Evolutionary conservation across 1,140 invertebrate genomes (phyloP), one percentile per base, ranked within the genome.

Genomic region (Scylla paramamosain): DNA sequence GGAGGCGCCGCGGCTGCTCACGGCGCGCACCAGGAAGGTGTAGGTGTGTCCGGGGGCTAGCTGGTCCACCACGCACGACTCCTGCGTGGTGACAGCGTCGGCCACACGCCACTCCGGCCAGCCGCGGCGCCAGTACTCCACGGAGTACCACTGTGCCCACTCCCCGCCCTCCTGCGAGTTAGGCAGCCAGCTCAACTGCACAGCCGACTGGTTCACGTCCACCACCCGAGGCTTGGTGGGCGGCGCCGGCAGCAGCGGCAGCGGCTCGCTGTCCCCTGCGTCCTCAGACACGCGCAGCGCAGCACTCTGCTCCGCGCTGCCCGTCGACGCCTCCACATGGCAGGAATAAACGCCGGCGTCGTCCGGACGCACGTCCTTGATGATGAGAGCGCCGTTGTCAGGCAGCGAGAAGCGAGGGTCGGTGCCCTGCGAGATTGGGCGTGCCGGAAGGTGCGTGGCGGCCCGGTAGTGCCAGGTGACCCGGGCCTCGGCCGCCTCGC

Each of bases 341-440:
- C 98, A 98, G 28, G 98, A 98, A 97, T 99, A 99, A 45, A 98
- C 96, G 4, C 98, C 98, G 8, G 98, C 97, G 97, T 99, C 98
- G 14, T 94, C 84, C 82, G 29, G 31, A 25, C 77, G 95, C 2
- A 95, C 86, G 39, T 96, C 91, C 32, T 94, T 94, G 20, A 96
- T 91, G 28, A 93, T 95, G 46, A 96, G 93, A 28, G 95, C 94
- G 31, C 95, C 95, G n/a, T 94, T 95, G 39, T 83, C 92, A 4
- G 93, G 92, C 0, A 95, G 92, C 12, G 95, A 95, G 29, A 95
- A 39, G 20, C 89, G 82, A 28, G 59, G 83, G 32, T 93, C 59
- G 25, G 48, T 14, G 52, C 86, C 92, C 59, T 95, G 45, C 12
- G 67, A 52, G n/a, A 96, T 59, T 83, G 94, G 48, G n/a, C 92